phyloP scores from a whole-genome alignment of 2,797 vertebrate species.

The Pseudomugil tenellus region DNA sequence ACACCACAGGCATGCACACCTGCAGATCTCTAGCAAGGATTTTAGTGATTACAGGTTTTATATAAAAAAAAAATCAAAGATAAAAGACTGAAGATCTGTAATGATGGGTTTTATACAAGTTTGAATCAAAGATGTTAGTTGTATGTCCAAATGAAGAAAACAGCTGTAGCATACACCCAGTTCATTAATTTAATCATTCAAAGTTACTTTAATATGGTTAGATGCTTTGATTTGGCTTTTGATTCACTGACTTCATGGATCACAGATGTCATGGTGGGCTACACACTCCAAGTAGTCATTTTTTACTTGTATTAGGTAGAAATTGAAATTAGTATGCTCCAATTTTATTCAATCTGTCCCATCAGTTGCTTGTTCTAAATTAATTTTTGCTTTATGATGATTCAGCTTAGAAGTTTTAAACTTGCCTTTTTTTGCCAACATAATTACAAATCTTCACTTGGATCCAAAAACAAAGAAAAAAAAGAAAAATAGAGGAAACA shows the following conservation, averaged over 20 bases:
- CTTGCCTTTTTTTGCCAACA: not conserved
- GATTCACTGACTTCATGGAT: constrained; percentile 20
- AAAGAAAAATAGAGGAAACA: constrained; percentile 17
- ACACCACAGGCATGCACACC: not conserved
- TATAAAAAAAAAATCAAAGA: constrained; percentile 32
- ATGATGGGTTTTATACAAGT: not conserved
- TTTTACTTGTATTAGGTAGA: constrained; percentile 12
- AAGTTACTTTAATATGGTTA: constrained; percentile 24
- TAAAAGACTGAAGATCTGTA: constrained; percentile 19
- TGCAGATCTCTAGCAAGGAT: constrained; percentile 10
- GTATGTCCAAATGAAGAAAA: constrained; percentile 7
- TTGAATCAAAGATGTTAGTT: constrained; percentile 26
- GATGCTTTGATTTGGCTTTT: constrained; percentile 29
- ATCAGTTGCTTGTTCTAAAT: constrained; percentile 10
- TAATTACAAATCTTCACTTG: constrained; percentile 15
- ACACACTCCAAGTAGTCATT: constrained; percentile 9
- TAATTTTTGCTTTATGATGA: not conserved
- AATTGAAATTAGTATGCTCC: constrained; percentile 30
- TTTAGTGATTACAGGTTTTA: constrained; percentile 34
- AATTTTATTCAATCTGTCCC: constrained; percentile 37
- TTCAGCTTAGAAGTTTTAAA: not conserved
- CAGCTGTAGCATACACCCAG: constrained; percentile 9
- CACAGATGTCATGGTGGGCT: constrained; percentile 18
- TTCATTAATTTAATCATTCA: constrained; percentile 40
- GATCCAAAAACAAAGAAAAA: constrained; percentile 8